Conservation (phyloP, 2,888 invertebrate species). For the Aporophyla nigra region DNA sequence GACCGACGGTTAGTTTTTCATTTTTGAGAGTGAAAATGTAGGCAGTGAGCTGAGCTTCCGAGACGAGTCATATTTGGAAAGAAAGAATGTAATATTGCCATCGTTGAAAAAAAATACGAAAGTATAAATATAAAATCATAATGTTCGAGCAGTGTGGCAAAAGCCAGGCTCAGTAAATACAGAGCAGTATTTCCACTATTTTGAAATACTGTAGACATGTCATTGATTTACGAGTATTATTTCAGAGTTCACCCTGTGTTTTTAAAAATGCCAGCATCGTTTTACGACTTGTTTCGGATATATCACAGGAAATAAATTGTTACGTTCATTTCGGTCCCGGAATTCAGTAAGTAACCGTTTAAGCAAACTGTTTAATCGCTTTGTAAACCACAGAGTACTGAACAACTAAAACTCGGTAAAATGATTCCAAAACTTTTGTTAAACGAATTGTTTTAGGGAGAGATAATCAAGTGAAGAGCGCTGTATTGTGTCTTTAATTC, state of each 20-base stretch:
- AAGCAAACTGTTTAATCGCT: slow-evolving; percentile 46
- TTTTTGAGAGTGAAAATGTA: neutral
- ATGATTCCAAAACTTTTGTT: slow-evolving; percentile 34
- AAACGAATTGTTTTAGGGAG: neutral
- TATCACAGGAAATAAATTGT: slow-evolving; percentile 45
- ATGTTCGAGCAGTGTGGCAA: neutral
- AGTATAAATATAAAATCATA: neutral
- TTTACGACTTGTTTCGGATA: slow-evolving; percentile 24
- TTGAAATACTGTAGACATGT: slow-evolving; percentile 10
- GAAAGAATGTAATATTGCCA: neutral
- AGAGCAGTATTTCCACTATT: neutral
- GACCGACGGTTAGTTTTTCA: neutral
- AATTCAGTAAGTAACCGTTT: slow-evolving; percentile 37
- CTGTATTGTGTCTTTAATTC: slow-evolving; percentile 7
- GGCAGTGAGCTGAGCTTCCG: neutral
- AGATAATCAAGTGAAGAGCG: neutral
- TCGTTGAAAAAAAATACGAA: neutral
- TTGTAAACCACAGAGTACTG: slow-evolving; percentile 27
- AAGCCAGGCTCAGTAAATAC: neutral
- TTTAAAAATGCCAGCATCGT: slow-evolving; percentile 1
- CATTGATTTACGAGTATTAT: slow-evolving; percentile 36
- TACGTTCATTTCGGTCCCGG: slow-evolving; percentile 30
- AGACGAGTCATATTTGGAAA: neutral
- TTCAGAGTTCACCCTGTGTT: slow-evolving; percentile 1
- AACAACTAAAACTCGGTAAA: slow-evolving; percentile 33